phyloP scores from a whole-genome alignment of 2,797 vertebrate species.

The Monodelphis domestica region DNA sequence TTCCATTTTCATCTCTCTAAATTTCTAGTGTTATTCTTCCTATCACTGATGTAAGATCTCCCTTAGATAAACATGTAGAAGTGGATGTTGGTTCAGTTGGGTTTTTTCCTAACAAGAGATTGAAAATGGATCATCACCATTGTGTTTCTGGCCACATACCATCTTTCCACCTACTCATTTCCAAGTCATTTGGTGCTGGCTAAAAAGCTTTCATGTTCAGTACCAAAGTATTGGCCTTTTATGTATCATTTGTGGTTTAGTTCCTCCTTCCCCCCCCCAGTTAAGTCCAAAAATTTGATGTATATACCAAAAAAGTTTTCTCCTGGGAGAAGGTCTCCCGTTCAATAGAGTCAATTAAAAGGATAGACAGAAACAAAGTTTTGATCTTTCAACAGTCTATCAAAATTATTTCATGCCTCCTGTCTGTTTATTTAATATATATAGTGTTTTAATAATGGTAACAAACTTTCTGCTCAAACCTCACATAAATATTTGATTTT shows the following conservation, averaged over 20 bases:
- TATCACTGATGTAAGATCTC: neutral
- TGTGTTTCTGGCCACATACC: neutral
- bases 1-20: constrained; percentile 60
- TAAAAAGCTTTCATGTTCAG: neutral
- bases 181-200: neutral
- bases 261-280: neutral
- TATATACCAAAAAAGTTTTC: neutral
- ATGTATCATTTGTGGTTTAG: neutral
- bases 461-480: neutral
- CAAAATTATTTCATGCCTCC: neutral
- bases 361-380: neutral
- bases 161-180: neutral
- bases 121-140: neutral
- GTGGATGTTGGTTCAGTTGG: constrained; percentile 12
- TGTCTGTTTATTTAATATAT: neutral
- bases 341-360: neutral
- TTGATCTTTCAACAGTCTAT: neutral
- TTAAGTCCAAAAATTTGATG: neutral
- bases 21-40: constrained; percentile 55
- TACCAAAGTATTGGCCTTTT: neutral
- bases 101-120: neutral
- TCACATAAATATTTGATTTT: neutral
- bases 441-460: neutral
- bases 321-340: neutral
- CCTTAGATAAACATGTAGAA: constrained; percentile 46